A percentile compares a stretch with the other conserved stretches of the same genome.
Evolutionary conservation across 2,888 invertebrate species (phyloP).

Genomic region (Ectemnius cavifrons): DNA sequence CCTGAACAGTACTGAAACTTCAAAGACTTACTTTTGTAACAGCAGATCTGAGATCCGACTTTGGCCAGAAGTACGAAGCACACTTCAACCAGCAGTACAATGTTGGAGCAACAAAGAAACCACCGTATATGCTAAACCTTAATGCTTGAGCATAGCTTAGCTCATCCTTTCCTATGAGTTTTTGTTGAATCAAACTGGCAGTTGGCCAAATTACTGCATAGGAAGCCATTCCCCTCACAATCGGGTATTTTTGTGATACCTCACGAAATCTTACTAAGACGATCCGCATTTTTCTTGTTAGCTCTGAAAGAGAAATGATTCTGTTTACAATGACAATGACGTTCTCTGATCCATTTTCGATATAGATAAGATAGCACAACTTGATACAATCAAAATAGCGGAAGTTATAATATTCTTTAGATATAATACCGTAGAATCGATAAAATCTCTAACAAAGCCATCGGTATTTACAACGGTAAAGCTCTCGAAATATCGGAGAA

Average conservation of each 20-base stretch:
- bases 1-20: background rate
- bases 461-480: no score
- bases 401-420: no score
- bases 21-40: conserved; percentile 83
- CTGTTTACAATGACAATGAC: conserved; percentile 1
- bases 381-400: no score
- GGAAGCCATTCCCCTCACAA: conserved; percentile 81
- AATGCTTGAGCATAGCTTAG: conserved; percentile 80
- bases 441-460: no score
- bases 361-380: background rate
- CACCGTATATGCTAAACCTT: conserved; percentile 89
- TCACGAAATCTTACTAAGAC: conserved; percentile 77
- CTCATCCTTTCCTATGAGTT: conserved; percentile 72
- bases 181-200: conserved; percentile 81
- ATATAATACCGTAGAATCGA: no score
- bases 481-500: no score
- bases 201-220: conserved; percentile 82
- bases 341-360: background rate
- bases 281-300: conserved; percentile 66
- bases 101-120: conserved; percentile 89
- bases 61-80: conserved; percentile 88
- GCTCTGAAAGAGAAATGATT: conserved; percentile 33
- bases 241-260: conserved; percentile 79
- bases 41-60: conserved; percentile 84
- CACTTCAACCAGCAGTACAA: conserved; percentile 89